A percentile compares a stretch with the other conserved stretches of the same genome.
phyloP scores from a whole-genome alignment of 2,113 vertebrate genomes.

The Onychorhynchus coronatus region DNA sequence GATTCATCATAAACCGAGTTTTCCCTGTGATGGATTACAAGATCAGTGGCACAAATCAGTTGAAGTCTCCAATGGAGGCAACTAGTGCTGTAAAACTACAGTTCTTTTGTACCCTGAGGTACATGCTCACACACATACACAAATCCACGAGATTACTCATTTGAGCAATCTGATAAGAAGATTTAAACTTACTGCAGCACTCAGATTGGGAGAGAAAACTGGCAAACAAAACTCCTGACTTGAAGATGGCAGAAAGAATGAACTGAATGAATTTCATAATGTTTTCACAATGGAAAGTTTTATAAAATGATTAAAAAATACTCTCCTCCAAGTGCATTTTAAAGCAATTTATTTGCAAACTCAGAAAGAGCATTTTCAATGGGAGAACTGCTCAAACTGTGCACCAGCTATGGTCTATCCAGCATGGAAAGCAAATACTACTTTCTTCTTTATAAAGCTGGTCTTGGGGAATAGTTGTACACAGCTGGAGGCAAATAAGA shows the following conservation, averaged over 20 bases:
- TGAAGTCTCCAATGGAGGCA: not conserved
- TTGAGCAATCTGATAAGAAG: not conserved
- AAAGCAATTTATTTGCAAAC: not conserved
- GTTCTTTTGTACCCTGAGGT: not conserved
- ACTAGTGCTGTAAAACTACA: not conserved
- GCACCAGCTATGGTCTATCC: not conserved
- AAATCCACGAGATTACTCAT: not conserved
- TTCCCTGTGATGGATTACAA: rapidly evolving
- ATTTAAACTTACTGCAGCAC: not conserved
- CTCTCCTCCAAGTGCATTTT: not conserved
- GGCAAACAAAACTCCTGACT: not conserved
- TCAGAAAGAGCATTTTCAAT: not conserved
- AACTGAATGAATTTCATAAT: not conserved
- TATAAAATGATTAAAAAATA: not conserved
- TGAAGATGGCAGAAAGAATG: not conserved
- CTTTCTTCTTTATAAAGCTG: not conserved
- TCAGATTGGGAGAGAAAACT: rapidly evolving
- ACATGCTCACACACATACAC: rapidly evolving
- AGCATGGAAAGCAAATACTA: not conserved
- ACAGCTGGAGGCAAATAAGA: not conserved
- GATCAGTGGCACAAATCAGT: not conserved
- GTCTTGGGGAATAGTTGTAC: not conserved
- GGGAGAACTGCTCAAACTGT: not conserved
- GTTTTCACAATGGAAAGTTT: not conserved
- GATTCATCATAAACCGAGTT: not conserved